phyloP scores from a whole-genome alignment of 2,797 vertebrate genomes.

The Takifugu ocellatus region DNA sequence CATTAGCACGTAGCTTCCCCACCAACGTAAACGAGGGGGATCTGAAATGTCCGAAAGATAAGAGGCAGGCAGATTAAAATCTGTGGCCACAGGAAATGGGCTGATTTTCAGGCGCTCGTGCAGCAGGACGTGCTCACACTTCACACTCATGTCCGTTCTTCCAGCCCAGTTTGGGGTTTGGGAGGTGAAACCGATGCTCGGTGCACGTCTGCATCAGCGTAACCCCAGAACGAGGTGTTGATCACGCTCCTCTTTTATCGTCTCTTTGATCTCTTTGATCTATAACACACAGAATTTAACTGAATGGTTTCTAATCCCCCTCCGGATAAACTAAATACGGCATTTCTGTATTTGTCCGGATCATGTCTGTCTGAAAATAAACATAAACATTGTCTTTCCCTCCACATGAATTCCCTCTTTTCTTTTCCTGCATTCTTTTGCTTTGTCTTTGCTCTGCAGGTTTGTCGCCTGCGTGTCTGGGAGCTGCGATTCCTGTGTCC shows the following conservation, averaged over 20 bases:
- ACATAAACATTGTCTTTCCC: slow-evolving; percentile 17
- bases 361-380: slow-evolving; percentile 15
- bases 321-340: slow-evolving; percentile 53
- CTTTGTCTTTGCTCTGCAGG: slow-evolving; percentile 39
- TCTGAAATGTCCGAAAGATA: too few species aligned
- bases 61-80: too few species aligned
- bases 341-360: slow-evolving; percentile 51
- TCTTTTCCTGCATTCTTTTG: neutral
- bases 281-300: slow-evolving; percentile 39
- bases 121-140: too few species aligned
- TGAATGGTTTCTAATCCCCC: slow-evolving; percentile 50
- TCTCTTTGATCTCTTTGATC: slow-evolving; percentile 9
- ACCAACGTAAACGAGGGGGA: too few species aligned
- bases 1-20: too few species aligned
- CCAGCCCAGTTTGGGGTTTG: too few species aligned
- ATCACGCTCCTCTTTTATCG: too few species aligned
- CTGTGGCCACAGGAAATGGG: too few species aligned
- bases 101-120: too few species aligned
- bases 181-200: neutral
- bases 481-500: slow-evolving; percentile 63
- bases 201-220: too few species aligned
- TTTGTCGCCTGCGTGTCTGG: slow-evolving; percentile 46
- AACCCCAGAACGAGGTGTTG: too few species aligned
- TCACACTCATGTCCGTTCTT: too few species aligned
- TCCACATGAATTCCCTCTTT: slow-evolving; percentile 22